A percentile compares a stretch with the other conserved stretches of the same genome.
Evolutionary conservation across 2,797 vertebrate species (phyloP).

Genomic region (Chiloscyllium punctatum): DNA sequence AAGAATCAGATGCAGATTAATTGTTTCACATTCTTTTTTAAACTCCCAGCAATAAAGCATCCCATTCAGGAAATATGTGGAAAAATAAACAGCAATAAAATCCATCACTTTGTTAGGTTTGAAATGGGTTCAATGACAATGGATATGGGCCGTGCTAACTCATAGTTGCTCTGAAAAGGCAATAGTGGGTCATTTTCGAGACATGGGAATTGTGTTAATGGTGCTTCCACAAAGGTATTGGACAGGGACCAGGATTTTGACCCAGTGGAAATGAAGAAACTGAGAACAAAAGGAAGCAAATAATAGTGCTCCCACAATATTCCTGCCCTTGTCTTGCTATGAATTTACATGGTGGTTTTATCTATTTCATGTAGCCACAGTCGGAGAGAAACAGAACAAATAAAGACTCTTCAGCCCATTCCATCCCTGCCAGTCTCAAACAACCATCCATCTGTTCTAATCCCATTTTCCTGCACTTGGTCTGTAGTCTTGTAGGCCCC

Average conservation of each 20-base stretch:
- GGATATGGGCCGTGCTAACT: neutral
- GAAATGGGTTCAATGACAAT: neutral
- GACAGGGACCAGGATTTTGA: neutral
- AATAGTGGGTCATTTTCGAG: neutral
- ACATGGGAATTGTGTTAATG: neutral
- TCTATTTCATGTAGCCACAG: neutral
- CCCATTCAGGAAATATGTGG: neutral
- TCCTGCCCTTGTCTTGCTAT: neutral
- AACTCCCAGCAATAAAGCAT: neutral
- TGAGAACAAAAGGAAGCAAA: neutral
- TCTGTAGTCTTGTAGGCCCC: no score
- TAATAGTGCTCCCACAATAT: neutral
- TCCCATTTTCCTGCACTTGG: no score
- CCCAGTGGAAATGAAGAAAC: neutral
- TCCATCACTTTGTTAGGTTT: neutral
- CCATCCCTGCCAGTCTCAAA: no score
- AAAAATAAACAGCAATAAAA: neutral
- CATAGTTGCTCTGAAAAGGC: neutral
- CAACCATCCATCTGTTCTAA: no score
- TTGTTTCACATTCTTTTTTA: neutral
- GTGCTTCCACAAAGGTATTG: neutral
- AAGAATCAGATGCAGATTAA: neutral
- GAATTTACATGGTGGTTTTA: neutral
- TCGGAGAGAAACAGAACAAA: no score
- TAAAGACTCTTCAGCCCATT: no score